Evolutionary conservation across 1,140 invertebrate genomes (phyloP).

Genomic region (Drosophila azteca): DNA sequence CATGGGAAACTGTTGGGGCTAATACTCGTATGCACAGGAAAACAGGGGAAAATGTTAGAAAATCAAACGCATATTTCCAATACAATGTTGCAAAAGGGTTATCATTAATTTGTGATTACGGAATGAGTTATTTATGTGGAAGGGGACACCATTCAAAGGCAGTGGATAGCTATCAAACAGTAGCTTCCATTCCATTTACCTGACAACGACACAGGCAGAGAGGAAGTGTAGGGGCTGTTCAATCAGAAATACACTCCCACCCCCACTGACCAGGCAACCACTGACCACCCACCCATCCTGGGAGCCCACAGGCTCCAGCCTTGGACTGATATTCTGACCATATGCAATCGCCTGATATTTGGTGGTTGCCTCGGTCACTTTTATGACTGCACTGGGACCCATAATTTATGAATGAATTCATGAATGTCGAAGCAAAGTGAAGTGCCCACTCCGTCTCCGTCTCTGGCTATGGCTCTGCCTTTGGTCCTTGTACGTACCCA

Average conservation of each 20-base stretch:
- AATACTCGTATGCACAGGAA: no score
- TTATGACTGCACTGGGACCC: constrained; percentile 77
- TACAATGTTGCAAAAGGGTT: no score
- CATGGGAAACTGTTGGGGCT: no score
- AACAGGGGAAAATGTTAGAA: no score
- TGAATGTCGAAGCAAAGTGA: constrained; percentile 70
- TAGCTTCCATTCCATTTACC: constrained; percentile 33
- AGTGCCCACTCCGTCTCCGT: constrained; percentile 14
- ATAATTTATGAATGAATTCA: constrained; percentile 82
- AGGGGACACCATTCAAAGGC: constrained; percentile 32
- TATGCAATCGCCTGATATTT: constrained; percentile 78
- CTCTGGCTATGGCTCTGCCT: not conserved
- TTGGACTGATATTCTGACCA: constrained; percentile 42
- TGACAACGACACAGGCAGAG: constrained; percentile 20
- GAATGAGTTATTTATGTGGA: no score
- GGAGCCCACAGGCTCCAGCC: constrained; percentile 14
- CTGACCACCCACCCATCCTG: not conserved
- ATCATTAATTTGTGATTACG: no score
- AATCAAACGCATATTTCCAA: no score
- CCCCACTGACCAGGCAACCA: constrained; percentile 1
- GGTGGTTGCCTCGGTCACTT: constrained; percentile 65
- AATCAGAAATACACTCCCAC: constrained; percentile 26
- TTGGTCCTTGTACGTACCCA: constrained; percentile 29
- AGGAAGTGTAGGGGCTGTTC: not conserved
- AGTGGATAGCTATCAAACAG: constrained; percentile 4